Percentiles rank a stretch among this genome's conserved stretches.
phyloP scores from a whole-genome alignment of 2,797 vertebrate genomes.

The Microcaecilia unicolor region DNA sequence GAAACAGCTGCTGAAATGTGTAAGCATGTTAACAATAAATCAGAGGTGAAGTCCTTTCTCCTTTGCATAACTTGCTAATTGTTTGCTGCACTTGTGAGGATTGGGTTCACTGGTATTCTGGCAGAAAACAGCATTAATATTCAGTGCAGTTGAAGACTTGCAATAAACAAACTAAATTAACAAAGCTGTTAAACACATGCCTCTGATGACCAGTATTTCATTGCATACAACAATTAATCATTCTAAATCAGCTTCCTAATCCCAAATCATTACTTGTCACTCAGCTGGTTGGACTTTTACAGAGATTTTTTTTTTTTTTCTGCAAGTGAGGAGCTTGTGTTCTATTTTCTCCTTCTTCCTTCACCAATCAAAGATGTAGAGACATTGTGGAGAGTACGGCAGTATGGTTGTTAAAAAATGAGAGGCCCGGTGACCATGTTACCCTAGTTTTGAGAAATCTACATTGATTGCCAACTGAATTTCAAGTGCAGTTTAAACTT shows the following conservation, averaged over 20 bases:
- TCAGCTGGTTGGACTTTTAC: too few species aligned
- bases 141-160: conserved; percentile 22
- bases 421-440: too few species aligned
- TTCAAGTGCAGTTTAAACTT: too few species aligned
- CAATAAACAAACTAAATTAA: conserved; percentile 32
- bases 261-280: not conserved
- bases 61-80: conserved; percentile 28
- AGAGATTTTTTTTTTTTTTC: too few species aligned
- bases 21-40: conserved; percentile 24
- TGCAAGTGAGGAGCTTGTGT: too few species aligned
- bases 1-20: conserved; percentile 18
- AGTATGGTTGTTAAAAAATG: too few species aligned
- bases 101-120: conserved; percentile 27
- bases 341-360: too few species aligned
- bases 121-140: conserved; percentile 37
- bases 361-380: too few species aligned
- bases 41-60: conserved; percentile 22
- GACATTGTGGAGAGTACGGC: too few species aligned
- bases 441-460: too few species aligned
- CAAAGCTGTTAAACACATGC: conserved; percentile 27
- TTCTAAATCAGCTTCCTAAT: not conserved
- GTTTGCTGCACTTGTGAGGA: conserved; percentile 24
- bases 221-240: not conserved
- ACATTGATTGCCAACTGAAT: too few species aligned
- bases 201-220: conserved; percentile 23